A percentile compares a stretch with the other conserved stretches of the same genome.
phyloP scores from a whole-genome alignment of 2,113 vertebrate species.

The Festucalex cinctus region DNA sequence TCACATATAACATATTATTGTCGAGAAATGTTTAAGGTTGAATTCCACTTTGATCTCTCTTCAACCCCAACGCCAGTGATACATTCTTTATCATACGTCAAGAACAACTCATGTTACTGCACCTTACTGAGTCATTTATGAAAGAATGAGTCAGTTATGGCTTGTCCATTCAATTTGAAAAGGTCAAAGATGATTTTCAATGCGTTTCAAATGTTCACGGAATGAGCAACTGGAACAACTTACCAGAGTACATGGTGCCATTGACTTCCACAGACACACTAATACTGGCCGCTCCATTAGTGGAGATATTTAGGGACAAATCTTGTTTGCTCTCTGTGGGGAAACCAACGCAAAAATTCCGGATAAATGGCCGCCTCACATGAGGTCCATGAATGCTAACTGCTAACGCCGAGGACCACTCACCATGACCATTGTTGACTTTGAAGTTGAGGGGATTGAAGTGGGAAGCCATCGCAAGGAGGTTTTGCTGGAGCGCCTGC shows the following conservation, averaged over 20 bases:
- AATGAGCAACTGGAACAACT: conserved; percentile 1
- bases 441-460: conserved; percentile 86
- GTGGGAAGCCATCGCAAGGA: conserved; percentile 86
- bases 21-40: too few species aligned
- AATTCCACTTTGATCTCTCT: too few species aligned
- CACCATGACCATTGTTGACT: conserved; percentile 82
- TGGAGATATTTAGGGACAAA: conserved; percentile 72
- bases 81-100: too few species aligned
- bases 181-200: too few species aligned
- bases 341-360: background rate
- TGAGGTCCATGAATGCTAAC: background rate
- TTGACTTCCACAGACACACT: conserved; percentile 77
- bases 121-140: too few species aligned
- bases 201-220: too few species aligned
- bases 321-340: conserved; percentile 72
- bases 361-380: background rate
- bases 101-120: too few species aligned
- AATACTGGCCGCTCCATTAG: conserved; percentile 74
- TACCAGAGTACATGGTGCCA: conserved; percentile 75
- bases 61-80: too few species aligned
- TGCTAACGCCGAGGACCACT: conserved; percentile 21
- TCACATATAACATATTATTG: too few species aligned
- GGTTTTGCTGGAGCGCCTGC: conserved; percentile 91
- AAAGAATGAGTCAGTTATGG: too few species aligned
- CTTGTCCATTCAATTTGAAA: too few species aligned